Conservation (phyloP, 2,888 invertebrate species). For the Panzeria rudis region DNA sequence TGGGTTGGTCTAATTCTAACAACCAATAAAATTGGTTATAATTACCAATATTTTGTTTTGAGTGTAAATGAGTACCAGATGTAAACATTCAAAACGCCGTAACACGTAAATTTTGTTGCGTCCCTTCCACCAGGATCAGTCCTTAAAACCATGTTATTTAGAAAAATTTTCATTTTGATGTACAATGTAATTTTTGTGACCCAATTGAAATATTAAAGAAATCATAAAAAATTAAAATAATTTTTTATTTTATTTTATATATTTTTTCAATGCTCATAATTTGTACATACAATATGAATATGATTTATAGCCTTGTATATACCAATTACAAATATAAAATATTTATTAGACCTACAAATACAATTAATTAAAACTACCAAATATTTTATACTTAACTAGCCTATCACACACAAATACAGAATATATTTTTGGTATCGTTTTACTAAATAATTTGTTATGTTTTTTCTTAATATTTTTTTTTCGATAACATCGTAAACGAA, state of each 20-base stretch:
- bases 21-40: too few species aligned
- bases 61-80: too few species aligned
- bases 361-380: slow-evolving; percentile 46
- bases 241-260: slow-evolving; percentile 30
- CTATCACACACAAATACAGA: slow-evolving; percentile 44
- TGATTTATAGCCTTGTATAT: slow-evolving; percentile 41
- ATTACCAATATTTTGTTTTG: too few species aligned
- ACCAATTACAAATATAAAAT: slow-evolving; percentile 48
- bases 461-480: slow-evolving; percentile 30
- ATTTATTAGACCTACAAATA: slow-evolving; percentile 45
- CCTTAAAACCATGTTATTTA: too few species aligned
- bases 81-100: too few species aligned
- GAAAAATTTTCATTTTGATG: too few species aligned
- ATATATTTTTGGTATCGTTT: slow-evolving; percentile 4
- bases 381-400: slow-evolving; percentile 39
- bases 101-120: too few species aligned
- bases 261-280: slow-evolving; percentile 28
- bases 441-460: background rate
- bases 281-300: slow-evolving; percentile 62
- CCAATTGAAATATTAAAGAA: slow-evolving; percentile 83
- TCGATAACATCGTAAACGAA: slow-evolving; percentile 51
- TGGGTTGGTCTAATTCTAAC: too few species aligned
- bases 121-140: too few species aligned
- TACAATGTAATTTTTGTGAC: too few species aligned
- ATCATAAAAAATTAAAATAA: slow-evolving; percentile 80